Base-by-base conservation (phyloP, 2,113 vertebrate genomes). In the Chitala chitala region DNA sequence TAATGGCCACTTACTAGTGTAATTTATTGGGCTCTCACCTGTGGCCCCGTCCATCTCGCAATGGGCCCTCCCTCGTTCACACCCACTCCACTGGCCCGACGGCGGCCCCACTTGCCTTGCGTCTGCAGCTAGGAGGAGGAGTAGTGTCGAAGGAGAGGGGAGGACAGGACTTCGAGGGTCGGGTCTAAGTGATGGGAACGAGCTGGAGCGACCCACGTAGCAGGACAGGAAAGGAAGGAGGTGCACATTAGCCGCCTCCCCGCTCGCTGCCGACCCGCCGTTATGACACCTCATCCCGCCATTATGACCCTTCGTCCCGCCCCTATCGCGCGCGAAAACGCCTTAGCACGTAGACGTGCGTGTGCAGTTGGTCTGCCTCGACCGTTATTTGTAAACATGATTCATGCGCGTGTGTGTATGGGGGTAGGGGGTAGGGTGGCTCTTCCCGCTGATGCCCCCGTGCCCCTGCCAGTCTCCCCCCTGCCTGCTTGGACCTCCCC, bases 11-110 rank as follows among this genome's bases (percentile, higher is more conserved):
- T 94, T 91, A 85, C 70, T 80, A 89, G 78, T 83, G 82, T 91
- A 92, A 92, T 93, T 94, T 92, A 89, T 89, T 93, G 90, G 90
- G 92, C 90, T 90, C 85, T 96, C 92, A 93, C 90, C 92, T 89
- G 83, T 90, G 84, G 88, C 84, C 86, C 89, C 90, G 91, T 79
- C 84, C 87, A 80, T 87, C 80, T 83, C 88, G 80, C 84, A 85
- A 81, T 82, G 79, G 86, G 87, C 88, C 84, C 3, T 8, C 51
- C 56, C 68, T 68, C 56, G 66, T 53, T 64, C 17, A 75, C 77
- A 72, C 58, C 68, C 64, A 77, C 56, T 55, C 76, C 69, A 74
- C 74, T 74, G n/a, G 77, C 31, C 78, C 80, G 82, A 75, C 76
- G 76, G 66, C 55, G 3, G 24, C 9, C 6, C 1, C 51, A 33